Percentiles rank a stretch among this genome's conserved stretches.
These are phyloP conservation scores for Oxyura jamaicensis DNA, from an alignment of 2,113 vertebrate genomes.

Conservation along the genomic window DNA sequence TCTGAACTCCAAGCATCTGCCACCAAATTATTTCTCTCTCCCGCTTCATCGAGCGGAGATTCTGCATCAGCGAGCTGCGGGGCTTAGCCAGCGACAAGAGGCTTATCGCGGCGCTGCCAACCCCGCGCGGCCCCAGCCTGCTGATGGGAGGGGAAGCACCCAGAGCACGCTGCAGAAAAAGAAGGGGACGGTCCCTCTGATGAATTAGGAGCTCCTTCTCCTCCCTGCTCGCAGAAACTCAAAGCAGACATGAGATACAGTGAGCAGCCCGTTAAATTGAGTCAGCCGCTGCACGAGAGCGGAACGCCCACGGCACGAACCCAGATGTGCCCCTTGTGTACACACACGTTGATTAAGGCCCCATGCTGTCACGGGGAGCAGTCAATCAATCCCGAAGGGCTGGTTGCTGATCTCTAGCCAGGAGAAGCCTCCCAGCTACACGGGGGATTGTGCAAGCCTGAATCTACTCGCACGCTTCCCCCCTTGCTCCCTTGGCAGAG, in stretches of 20 bases:
- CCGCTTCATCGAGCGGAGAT: slow-evolving; percentile 25
- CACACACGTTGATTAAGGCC: slow-evolving; percentile 45
- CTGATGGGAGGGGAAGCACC: not conserved
- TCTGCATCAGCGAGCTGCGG: slow-evolving; percentile 22
- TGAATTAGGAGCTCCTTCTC: not conserved
- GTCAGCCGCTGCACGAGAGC: not conserved
- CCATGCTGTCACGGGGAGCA: slow-evolving; percentile 41
- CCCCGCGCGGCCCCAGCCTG: not conserved
- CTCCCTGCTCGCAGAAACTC: not conserved
- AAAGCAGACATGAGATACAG: slow-evolving; percentile 8
- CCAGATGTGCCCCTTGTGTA: slow-evolving; percentile 14
- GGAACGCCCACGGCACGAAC: not conserved
- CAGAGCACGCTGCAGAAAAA: not conserved
- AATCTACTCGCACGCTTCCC: slow-evolving; percentile 18
- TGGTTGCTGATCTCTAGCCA: slow-evolving; percentile 52
- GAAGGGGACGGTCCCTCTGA: not conserved
- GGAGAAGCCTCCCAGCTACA: not conserved
- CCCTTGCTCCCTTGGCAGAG: slow-evolving; percentile 24
- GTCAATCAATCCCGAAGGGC: slow-evolving; percentile 25
- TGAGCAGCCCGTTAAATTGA: not conserved
- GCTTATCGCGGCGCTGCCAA: not conserved
- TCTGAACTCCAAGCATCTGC: slow-evolving; percentile 45
- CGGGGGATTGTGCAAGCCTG: not conserved
- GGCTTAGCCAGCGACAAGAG: slow-evolving; percentile 7
- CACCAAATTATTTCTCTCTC: slow-evolving; percentile 44